phyloP scores from a whole-genome alignment of 2,797 vertebrate species.

The Melopsittacus undulatus region DNA sequence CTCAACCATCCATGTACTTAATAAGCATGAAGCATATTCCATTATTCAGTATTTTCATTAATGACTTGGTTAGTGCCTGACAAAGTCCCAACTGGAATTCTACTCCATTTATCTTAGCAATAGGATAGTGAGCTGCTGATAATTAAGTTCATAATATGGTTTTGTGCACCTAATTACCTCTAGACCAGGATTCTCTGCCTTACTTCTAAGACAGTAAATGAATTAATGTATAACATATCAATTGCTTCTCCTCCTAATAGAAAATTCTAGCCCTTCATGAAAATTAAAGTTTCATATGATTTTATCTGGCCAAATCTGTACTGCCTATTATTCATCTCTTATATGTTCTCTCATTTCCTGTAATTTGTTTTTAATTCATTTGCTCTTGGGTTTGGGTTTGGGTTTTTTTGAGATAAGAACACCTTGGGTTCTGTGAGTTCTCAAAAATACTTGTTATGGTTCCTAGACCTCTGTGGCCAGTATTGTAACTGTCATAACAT shows the following conservation, averaged over 20 bases:
- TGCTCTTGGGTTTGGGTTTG: not conserved
- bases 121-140: not conserved
- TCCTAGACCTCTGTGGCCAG: not conserved
- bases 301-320: not conserved
- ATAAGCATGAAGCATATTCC: not conserved
- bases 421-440: not conserved
- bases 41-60: not conserved
- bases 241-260: not conserved
- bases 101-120: not conserved
- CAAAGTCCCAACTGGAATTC: not conserved
- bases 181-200: not conserved
- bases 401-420: not conserved
- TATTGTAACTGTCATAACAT: not conserved
- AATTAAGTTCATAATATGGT: not conserved
- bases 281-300: not conserved
- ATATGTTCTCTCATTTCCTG: not conserved
- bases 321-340: not conserved
- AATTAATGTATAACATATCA: not conserved
- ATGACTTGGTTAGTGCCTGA: not conserved
- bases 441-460: not conserved
- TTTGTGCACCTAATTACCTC: not conserved
- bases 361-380: not conserved
- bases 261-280: not conserved
- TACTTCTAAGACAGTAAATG: not conserved
- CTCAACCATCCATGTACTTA: not conserved